phyloP scores from a whole-genome alignment of 2,113 vertebrate species.

The Archocentrus centrarchus region DNA sequence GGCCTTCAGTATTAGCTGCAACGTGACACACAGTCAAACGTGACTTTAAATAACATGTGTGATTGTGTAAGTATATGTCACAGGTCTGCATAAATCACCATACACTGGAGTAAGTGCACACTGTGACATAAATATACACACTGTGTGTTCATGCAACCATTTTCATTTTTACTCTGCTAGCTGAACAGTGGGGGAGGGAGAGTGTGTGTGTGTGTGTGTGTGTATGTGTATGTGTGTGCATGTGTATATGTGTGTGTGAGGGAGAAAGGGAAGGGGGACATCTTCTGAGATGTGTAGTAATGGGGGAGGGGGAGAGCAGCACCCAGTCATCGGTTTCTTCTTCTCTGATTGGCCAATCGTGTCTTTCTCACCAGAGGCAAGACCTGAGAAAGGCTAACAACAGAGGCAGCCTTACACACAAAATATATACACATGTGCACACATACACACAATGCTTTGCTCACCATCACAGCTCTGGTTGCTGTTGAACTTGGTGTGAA shows the following conservation, averaged over 20 bases:
- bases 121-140: neutral
- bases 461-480: neutral
- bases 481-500: constrained; percentile 9
- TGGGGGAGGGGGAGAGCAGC: constrained; percentile 63
- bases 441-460: neutral
- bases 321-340: constrained; percentile 39
- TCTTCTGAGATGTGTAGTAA: constrained; percentile 61
- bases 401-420: constrained; percentile 30
- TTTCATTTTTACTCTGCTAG: constrained; percentile 28
- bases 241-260: neutral
- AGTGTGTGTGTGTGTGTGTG: neutral
- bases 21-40: neutral
- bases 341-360: constrained; percentile 61
- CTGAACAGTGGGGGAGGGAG: constrained; percentile 45
- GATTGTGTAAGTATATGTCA: neutral
- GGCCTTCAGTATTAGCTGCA: neutral
- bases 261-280: constrained; percentile 6
- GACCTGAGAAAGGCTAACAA: constrained; percentile 64
- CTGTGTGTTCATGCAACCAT: neutral
- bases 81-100: neutral
- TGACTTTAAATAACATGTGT: neutral
- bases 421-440: neutral
- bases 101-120: neutral
- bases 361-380: constrained; percentile 56
- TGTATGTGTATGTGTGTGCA: neutral